Evolutionary conservation across 2,888 invertebrate species (phyloP), one percentile per base, ranked within the genome.

Genomic region (Drosophila glabriapex): DNA sequence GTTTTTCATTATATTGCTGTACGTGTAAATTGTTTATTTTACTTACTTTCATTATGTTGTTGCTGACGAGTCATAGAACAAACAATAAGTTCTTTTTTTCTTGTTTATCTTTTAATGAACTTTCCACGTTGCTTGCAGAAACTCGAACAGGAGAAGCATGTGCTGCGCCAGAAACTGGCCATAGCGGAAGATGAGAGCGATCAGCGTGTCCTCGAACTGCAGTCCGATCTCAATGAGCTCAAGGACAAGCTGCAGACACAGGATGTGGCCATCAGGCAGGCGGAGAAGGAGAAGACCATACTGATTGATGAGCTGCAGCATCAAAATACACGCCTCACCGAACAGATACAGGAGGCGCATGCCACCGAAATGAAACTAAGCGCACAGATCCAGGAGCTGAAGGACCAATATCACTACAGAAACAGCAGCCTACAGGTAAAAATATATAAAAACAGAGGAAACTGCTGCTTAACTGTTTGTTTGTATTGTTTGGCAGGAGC

Each of bases 101-200:
- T 41, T 10, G 10, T 16, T 19, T 35, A n/a, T 65, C 1, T 54
- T 31, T 79, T 73, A 70, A 73, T 79, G 68, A 79, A 71, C 83
- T 83, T 83, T 83, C 78, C 80, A 69, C 28, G 63, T 76, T 82
- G 33, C 39, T 66, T 94, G 0, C 95, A 99, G 98, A 96, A 96
- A 92, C 95, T 98, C 93, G 98, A 98, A 94, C 98, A 99, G 94
- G 98, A 99, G 94, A 96, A 98, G 87, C 97, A 99, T 94, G 95
- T 97, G 61, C 95, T 99, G 61, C 95, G 97, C 72, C 95, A 98
- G 75, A 97, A 97, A 89, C 94, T 99, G 91, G 97, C 97, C 88
- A 96, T 97, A 50, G 95, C 97, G 50, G 96, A 97, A 92, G 96
- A 97, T 37, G 98, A 99, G 93, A 97, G 97, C 92, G 98, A 99